Percentiles rank a stretch among this genome's conserved stretches.
phyloP scores from a whole-genome alignment of 2,113 vertebrate species.

The Plecturocebus donacophilus region DNA sequence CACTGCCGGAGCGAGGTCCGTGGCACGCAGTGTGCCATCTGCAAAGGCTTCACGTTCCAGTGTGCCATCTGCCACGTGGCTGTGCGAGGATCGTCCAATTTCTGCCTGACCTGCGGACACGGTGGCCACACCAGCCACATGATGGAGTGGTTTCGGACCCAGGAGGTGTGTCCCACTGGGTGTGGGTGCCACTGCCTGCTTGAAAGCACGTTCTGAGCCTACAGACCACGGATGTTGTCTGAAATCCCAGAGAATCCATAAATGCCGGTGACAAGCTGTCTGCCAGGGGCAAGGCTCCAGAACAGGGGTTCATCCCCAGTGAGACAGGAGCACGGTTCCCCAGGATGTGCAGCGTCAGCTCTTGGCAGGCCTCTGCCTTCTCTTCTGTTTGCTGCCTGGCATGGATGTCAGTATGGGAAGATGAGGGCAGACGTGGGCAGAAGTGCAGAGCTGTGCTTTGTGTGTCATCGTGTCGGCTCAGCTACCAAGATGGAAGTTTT shows the following conservation, averaged over 20 bases:
- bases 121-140: conserved; percentile 98
- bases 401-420: background rate
- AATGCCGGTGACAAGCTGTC: background rate
- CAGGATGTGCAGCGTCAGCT: rapidly evolving
- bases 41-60: conserved; percentile 97
- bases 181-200: conserved; percentile 97
- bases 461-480: background rate
- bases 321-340: rapidly evolving
- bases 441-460: background rate
- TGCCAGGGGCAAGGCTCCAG: background rate
- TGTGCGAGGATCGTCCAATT: conserved; percentile 96
- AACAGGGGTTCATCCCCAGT: rapidly evolving
- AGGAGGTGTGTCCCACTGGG: conserved; percentile 96
- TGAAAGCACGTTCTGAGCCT: conserved; percentile 94
- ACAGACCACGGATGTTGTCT: rapidly evolving
- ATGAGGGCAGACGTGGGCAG: background rate
- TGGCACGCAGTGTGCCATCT: conserved; percentile 94
- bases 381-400: conserved; percentile 7
- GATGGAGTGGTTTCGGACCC: conserved; percentile 98
- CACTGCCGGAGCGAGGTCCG: conserved; percentile 96
- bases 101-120: conserved; percentile 97
- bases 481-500: background rate
- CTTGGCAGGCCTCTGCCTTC: background rate
- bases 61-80: conserved; percentile 98
- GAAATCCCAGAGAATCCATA: rapidly evolving